Evolutionary conservation across 2,888 invertebrate species (phyloP).

Genomic region (Laothoe populi): DNA sequence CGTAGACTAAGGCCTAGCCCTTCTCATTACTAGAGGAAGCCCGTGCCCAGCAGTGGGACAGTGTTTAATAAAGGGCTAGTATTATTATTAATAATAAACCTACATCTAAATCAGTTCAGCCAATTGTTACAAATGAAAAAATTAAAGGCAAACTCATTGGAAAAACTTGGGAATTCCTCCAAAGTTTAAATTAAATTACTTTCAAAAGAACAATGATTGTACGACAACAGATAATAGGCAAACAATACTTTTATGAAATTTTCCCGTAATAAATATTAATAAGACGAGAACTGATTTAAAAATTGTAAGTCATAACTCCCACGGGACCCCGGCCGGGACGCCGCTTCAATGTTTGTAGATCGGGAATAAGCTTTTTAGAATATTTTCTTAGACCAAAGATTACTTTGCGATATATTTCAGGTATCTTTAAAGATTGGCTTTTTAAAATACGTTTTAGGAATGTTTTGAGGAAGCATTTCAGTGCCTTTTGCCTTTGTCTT

Average conservation of each 20-base stretch:
- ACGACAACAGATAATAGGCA: neutral
- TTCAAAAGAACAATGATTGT: neutral
- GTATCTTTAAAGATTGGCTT: neutral
- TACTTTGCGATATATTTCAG: neutral
- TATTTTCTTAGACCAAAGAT: neutral
- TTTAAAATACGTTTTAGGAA: neutral
- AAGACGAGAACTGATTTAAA: neutral
- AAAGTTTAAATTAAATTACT: too few relatives aligned
- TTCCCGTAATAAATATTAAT: neutral
- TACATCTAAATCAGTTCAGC: too few relatives aligned
- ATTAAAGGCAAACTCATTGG: too few relatives aligned
- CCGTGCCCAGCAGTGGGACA: too few relatives aligned
- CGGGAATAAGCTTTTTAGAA: neutral
- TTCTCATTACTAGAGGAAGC: too few relatives aligned
- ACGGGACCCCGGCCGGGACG: neutral
- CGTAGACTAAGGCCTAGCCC: too few relatives aligned
- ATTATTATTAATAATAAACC: too few relatives aligned
- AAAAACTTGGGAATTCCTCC: too few relatives aligned
- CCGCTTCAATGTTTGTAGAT: conserved; percentile 2
- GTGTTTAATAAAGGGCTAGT: too few relatives aligned
- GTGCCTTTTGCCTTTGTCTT: too few relatives aligned
- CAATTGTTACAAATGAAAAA: too few relatives aligned
- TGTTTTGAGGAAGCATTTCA: neutral
- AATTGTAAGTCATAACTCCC: neutral
- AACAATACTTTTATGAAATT: neutral